Percentiles rank a stretch among this genome's conserved stretches.
Conservation (phyloP, 2,113 vertebrate genomes). For the Marmota flaviventris region DNA sequence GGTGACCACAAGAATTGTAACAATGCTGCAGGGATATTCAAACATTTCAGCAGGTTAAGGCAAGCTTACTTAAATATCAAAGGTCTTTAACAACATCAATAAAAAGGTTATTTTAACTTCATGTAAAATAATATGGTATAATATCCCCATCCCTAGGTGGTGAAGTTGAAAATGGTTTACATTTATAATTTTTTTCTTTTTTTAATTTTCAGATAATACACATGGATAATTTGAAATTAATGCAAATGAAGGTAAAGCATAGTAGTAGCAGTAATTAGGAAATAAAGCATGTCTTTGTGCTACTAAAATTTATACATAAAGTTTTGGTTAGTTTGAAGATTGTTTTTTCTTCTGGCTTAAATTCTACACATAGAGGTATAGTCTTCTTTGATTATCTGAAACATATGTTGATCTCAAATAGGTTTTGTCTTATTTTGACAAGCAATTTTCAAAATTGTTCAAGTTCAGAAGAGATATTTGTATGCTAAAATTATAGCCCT, state of each 20-base stretch:
- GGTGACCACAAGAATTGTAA: neutral
- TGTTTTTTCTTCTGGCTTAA: neutral
- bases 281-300: neutral
- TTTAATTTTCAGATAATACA: neutral
- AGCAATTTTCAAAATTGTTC: slow-evolving; percentile 14
- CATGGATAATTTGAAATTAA: neutral
- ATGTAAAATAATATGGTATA: neutral
- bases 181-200: neutral
- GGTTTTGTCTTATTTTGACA: neutral
- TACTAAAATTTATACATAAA: neutral
- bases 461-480: neutral
- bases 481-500: neutral
- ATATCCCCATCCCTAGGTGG: neutral
- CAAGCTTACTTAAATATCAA: neutral
- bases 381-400: neutral
- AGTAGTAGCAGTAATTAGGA: neutral
- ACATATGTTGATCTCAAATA: neutral
- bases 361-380: neutral
- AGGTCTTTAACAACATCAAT: neutral
- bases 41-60: neutral
- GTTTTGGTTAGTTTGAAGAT: neutral
- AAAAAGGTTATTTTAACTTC: neutral
- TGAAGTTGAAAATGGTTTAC: neutral
- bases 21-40: neutral
- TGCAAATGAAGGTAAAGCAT: neutral